phyloP scores from a whole-genome alignment of 2,113 vertebrate species.

The Gulo gulo region DNA sequence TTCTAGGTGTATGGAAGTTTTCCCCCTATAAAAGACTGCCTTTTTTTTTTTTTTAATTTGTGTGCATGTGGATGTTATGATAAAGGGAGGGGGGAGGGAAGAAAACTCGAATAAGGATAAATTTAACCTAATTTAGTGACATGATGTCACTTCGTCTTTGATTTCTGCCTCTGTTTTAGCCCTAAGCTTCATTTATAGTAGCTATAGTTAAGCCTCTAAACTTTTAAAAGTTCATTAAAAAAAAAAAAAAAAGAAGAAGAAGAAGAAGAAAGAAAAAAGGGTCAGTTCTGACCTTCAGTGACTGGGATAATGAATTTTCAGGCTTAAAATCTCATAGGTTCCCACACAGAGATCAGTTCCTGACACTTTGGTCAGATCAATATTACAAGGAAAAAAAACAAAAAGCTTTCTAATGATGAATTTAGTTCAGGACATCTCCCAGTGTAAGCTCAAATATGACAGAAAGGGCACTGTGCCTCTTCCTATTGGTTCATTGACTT shows the following conservation, averaged over 20 bases:
- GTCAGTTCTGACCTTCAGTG: neutral
- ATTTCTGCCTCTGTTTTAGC: neutral
- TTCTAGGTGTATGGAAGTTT: neutral
- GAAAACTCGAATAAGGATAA: neutral
- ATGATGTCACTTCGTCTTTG: neutral
- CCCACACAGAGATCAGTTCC: neutral
- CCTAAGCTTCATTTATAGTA: neutral
- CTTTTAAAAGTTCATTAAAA: slow-evolving; percentile 27
- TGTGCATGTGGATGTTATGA: neutral
- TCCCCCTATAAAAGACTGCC: neutral
- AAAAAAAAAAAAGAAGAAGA: no score
- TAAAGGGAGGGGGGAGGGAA: neutral
- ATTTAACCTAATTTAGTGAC: neutral
- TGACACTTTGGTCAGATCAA: neutral
- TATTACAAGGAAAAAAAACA: neutral
- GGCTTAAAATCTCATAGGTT: slow-evolving; percentile 5
- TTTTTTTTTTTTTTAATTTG: neutral
- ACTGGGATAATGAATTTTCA: neutral
- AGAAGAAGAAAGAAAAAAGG: neutral
- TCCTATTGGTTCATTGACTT: neutral
- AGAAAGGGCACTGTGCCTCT: neutral
- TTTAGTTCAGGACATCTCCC: neutral
- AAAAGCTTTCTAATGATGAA: neutral
- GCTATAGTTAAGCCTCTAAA: neutral
- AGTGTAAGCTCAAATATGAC: neutral